These are phyloP conservation scores for Gallinago media DNA, from an alignment of 2,113 vertebrate species.

Conservation along the genomic window DNA sequence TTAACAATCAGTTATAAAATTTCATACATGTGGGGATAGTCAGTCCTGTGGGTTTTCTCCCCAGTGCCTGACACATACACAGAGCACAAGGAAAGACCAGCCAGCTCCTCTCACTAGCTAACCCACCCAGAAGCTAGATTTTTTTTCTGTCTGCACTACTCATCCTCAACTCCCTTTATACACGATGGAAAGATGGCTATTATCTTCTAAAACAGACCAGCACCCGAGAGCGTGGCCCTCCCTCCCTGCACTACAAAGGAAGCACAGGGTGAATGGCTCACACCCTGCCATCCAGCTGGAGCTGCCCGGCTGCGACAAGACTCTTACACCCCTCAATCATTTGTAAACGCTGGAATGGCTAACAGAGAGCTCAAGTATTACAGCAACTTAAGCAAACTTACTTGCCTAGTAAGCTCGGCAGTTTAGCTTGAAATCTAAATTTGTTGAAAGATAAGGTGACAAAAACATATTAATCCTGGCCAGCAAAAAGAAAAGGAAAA, in stretches of 20 bases:
- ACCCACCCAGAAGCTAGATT: neutral
- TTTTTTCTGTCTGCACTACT: neutral
- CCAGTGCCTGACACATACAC: neutral
- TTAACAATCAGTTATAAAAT: neutral
- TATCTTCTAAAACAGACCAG: neutral
- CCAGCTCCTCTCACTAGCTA: neutral
- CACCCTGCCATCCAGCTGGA: accelerated
- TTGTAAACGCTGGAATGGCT: neutral
- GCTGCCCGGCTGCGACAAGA: neutral
- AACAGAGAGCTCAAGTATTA: neutral
- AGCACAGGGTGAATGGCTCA: neutral
- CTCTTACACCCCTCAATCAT: neutral
- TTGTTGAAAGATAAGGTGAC: neutral
- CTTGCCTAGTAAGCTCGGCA: neutral
- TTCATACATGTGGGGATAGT: neutral
- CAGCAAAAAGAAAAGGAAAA: neutral
- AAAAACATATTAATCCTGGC: neutral
- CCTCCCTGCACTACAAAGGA: neutral
- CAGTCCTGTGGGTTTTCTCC: accelerated
- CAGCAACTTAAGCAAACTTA: neutral
- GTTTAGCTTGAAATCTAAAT: neutral
- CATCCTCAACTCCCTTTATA: neutral
- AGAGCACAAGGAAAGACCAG: neutral
- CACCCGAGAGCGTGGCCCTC: neutral
- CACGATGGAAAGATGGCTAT: neutral